Percentiles rank a stretch among this genome's conserved stretches.
phyloP scores from a whole-genome alignment of 2,888 invertebrate species.

The Catocala fraxini region DNA sequence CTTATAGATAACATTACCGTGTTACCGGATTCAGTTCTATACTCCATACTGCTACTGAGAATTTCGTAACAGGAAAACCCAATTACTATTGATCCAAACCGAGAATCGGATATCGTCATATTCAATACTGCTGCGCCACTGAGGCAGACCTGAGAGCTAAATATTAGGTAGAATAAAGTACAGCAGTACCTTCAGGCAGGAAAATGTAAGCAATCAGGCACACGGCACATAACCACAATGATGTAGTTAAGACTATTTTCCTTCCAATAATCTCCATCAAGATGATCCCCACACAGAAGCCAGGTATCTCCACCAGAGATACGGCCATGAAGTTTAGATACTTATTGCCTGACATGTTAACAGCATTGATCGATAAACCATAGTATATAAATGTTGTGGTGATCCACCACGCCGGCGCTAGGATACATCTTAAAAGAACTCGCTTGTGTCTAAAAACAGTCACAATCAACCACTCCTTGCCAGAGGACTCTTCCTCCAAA shows the following conservation, averaged over 20 bases:
- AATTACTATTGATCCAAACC: too few relatives aligned
- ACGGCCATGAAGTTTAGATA: conserved; percentile 89
- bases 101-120: too few relatives aligned
- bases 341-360: conserved; percentile 88
- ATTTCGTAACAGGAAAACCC: too few relatives aligned
- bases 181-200: conserved; percentile 74
- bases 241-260: conserved; percentile 85
- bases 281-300: conserved; percentile 87
- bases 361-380: conserved; percentile 89
- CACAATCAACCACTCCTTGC: conserved; percentile 67
- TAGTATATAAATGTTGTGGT: conserved; percentile 89
- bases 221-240: conserved; percentile 87
- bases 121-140: too few relatives aligned
- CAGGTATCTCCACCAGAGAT: conserved; percentile 90
- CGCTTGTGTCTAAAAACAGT: conserved; percentile 66
- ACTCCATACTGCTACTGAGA: too few relatives aligned
- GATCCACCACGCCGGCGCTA: conserved; percentile 87
- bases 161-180: not conserved
- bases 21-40: too few relatives aligned
- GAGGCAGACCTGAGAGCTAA: too few relatives aligned
- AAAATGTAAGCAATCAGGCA: conserved; percentile 88
- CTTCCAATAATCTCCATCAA: conserved; percentile 88
- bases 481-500: conserved; percentile 44
- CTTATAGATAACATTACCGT: too few relatives aligned
- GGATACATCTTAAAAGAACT: conserved; percentile 61